These are phyloP conservation scores for Calonectris borealis DNA, from an alignment of 2,113 vertebrate genomes.

Conservation along the genomic window DNA sequence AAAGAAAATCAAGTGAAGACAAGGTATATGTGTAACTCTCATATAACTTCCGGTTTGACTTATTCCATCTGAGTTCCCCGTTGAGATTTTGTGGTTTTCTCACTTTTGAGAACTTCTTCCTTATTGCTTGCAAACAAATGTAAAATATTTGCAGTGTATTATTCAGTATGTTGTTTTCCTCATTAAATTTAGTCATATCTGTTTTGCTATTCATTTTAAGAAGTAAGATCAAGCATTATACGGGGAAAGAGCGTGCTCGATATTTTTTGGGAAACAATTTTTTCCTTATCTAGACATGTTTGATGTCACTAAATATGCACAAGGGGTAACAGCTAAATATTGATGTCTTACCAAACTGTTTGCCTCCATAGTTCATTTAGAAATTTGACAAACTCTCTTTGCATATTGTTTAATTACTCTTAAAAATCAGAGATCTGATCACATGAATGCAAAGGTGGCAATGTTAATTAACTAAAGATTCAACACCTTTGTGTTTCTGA, in stretches of 20 bases:
- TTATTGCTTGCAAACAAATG: neutral
- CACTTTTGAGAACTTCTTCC: neutral
- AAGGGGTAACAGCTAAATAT: neutral
- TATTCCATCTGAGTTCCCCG: neutral
- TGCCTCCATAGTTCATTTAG: neutral
- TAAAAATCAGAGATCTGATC: slow-evolving; percentile 64
- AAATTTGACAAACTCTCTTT: slow-evolving; percentile 17
- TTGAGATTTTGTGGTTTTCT: neutral
- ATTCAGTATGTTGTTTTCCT: neutral
- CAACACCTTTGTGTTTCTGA: slow-evolving; percentile 67
- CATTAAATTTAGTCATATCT: neutral
- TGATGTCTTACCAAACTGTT: neutral
- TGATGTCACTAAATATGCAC: neutral
- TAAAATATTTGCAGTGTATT: neutral
- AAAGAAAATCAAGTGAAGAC: neutral
- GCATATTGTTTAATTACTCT: slow-evolving; percentile 72
- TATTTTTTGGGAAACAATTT: neutral
- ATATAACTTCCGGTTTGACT: neutral
- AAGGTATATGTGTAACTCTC: too few relatives aligned
- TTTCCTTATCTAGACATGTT: neutral
- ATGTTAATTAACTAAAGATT: slow-evolving; percentile 79
- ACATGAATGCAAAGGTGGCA: slow-evolving; percentile 56
- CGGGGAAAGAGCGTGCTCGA: neutral
- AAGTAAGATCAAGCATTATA: neutral
- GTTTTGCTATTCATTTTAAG: neutral